phyloP scores from a whole-genome alignment of 2,113 vertebrate genomes.

The Peucedramus taeniatus region DNA sequence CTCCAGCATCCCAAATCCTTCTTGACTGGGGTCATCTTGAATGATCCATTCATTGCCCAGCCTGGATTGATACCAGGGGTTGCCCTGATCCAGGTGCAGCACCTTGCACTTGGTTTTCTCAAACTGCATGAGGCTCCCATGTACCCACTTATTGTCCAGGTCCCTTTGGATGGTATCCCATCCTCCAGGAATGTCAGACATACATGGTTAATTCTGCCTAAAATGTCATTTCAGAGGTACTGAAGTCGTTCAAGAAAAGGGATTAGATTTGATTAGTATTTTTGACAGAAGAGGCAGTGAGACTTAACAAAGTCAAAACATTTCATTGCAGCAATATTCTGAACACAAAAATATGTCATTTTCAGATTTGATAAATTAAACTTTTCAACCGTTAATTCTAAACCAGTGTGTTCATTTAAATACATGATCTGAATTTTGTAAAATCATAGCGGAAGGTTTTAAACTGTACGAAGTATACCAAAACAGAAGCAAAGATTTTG shows the following conservation, averaged over 20 bases:
- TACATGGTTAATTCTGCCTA: background rate
- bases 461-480: background rate
- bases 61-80: background rate
- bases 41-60: background rate
- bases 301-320: constrained; percentile 23
- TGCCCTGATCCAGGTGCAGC: background rate
- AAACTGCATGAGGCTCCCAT: background rate
- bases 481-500: background rate
- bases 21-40: background rate
- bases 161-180: background rate
- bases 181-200: background rate
- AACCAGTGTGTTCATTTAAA: background rate
- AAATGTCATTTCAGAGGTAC: background rate
- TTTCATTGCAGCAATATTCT: background rate
- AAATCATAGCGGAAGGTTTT: background rate
- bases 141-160: background rate
- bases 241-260: background rate
- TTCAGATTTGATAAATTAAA: constrained; percentile 1
- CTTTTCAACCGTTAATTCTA: background rate
- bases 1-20: background rate
- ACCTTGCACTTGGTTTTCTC: background rate
- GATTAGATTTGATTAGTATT: background rate
- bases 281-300: background rate
- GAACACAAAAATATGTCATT: constrained; percentile 8
- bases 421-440: background rate